Conservation (phyloP, 37 sponge, comb jelly and placozoan species). For the Sycon ciliatum region DNA sequence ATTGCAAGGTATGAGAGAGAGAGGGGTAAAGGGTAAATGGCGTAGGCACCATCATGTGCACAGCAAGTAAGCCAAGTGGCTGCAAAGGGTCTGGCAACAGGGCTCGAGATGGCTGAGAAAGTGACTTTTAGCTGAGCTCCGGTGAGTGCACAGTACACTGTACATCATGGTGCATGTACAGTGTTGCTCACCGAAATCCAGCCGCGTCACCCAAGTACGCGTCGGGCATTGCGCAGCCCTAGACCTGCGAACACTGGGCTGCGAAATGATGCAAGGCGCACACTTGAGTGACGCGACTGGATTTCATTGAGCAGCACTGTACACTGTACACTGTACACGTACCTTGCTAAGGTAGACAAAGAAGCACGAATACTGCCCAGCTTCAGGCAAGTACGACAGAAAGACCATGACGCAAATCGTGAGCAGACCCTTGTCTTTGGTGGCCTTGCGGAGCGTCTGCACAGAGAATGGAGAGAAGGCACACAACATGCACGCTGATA, state of each 20-base stretch:
- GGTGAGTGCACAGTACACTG: not conserved
- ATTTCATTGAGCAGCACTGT: too few relatives aligned
- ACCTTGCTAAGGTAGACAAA: slow-evolving; percentile 76
- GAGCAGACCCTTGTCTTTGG: slow-evolving; percentile 40
- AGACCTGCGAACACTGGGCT: too few relatives aligned
- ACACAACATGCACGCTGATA: not conserved
- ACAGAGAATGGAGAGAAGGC: not conserved
- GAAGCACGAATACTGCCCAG: slow-evolving; percentile 83
- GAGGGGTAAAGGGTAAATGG: not conserved
- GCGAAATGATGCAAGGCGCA: too few relatives aligned
- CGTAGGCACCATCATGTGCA: too few relatives aligned
- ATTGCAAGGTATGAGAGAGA: not conserved
- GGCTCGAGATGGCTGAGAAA: not conserved
- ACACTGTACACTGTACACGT: too few relatives aligned
- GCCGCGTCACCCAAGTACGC: too few relatives aligned
- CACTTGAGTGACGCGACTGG: too few relatives aligned
- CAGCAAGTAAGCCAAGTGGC: not conserved
- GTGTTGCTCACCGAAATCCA: too few relatives aligned
- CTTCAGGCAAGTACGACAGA: slow-evolving; percentile 83
- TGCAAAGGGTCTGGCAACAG: too few relatives aligned
- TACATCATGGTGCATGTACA: too few relatives aligned
- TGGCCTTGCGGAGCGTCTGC: slow-evolving; percentile 56
- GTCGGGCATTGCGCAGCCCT: too few relatives aligned
- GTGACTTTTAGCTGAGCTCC: not conserved
- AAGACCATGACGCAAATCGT: slow-evolving; percentile 64